Evolutionary conservation across 2,113 vertebrate species (phyloP).

Genomic region (Dicrurus megarhynchus): DNA sequence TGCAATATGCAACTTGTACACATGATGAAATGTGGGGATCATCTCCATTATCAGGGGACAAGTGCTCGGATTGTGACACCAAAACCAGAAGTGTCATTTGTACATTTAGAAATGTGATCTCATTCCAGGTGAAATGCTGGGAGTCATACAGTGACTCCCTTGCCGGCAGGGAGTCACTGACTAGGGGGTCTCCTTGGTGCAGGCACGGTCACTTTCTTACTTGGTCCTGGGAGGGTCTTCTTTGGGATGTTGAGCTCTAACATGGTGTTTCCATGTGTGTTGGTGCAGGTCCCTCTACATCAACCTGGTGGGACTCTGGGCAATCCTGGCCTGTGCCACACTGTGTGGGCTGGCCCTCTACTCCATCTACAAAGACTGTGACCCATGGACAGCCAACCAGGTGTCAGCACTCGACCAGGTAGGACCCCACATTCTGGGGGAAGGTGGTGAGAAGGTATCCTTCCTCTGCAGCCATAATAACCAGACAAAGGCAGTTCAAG

Average conservation of each 20-base stretch:
- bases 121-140: neutral
- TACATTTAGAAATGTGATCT: neutral
- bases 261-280: neutral
- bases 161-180: rapidly evolving
- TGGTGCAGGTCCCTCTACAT: conserved; percentile 85
- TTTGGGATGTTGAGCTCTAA: neutral
- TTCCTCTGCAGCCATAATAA: neutral
- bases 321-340: conserved; percentile 76
- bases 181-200: rapidly evolving
- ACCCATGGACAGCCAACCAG: conserved; percentile 83
- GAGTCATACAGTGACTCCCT: neutral
- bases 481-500: neutral
- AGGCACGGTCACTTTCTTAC: rapidly evolving
- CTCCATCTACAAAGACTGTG: conserved; percentile 89
- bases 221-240: neutral
- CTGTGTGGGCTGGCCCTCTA: conserved; percentile 87
- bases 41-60: neutral
- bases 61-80: neutral
- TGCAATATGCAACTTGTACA: rapidly evolving
- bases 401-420: conserved; percentile 90
- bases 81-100: neutral
- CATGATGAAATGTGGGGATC: neutral
- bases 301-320: conserved; percentile 89
- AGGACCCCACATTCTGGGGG: neutral
- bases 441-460: neutral